phyloP scores from a whole-genome alignment of 2,113 vertebrate genomes.

The Callospermophilus lateralis region DNA sequence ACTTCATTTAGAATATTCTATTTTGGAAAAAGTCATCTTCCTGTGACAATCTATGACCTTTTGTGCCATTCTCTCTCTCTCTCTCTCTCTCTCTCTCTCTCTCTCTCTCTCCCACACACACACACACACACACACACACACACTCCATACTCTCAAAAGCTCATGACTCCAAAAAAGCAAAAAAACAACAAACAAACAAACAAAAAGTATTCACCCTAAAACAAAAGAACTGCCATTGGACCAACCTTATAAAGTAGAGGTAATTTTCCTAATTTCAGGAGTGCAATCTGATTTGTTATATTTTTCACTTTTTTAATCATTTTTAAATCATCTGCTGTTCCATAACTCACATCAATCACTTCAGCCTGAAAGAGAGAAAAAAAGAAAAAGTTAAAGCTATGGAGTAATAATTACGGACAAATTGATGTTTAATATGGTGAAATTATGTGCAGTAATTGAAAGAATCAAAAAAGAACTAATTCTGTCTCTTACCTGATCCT shows the following conservation, averaged over 20 bases:
- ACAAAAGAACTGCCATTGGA: slow-evolving; percentile 39
- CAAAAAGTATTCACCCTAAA: background rate
- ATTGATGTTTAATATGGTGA: background rate
- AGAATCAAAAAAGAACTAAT: background rate
- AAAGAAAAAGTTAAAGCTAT: background rate
- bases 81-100: too few relatives aligned
- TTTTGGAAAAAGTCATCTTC: background rate
- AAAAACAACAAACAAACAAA: too few relatives aligned
- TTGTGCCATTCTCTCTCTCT: background rate
- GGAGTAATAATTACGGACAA: background rate
- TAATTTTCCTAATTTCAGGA: slow-evolving; percentile 94
- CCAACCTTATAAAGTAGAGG: slow-evolving; percentile 96
- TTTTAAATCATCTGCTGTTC: slow-evolving; percentile 90
- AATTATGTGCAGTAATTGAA: background rate
- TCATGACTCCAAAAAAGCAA: background rate
- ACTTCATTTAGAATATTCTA: background rate
- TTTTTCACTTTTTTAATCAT: slow-evolving; percentile 87
- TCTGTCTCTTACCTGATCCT: background rate
- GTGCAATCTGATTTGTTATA: slow-evolving; percentile 92
- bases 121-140: background rate
- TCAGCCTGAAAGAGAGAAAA: slow-evolving; percentile 89
- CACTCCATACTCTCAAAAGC: background rate
- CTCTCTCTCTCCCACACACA: background rate
- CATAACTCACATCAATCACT: slow-evolving; percentile 95
- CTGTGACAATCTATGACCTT: background rate